A percentile compares a stretch with the other conserved stretches of the same genome.
phyloP scores from a whole-genome alignment of 1,140 invertebrate genomes.

The Cryptotermes secundus region DNA sequence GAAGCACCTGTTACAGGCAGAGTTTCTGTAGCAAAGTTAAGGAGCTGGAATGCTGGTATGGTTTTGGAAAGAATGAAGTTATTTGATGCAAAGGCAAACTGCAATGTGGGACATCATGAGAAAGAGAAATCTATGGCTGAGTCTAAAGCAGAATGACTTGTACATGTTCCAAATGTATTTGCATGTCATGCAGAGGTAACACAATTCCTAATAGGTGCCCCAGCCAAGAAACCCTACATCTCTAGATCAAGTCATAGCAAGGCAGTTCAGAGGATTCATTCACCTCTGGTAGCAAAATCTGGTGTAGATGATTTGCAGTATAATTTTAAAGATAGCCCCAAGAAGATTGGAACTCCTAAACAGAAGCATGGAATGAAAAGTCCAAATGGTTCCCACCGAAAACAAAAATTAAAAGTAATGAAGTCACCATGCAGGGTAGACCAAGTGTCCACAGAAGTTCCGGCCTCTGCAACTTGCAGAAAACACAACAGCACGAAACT shows the following conservation, averaged over 20 bases:
- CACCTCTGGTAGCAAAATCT: too few relatives aligned
- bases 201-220: not conserved
- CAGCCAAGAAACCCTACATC: not conserved
- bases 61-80: conserved; percentile 64
- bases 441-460: not conserved
- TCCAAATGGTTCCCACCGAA: not conserved
- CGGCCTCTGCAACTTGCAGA: not conserved
- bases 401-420: not conserved
- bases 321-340: conserved; percentile 24
- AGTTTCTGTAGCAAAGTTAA: conserved; percentile 60
- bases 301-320: not conserved
- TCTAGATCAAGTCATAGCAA: not conserved
- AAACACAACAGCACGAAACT: not conserved
- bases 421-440: not conserved
- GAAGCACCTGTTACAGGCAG: conserved; percentile 50
- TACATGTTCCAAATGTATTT: not conserved
- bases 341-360: conserved; percentile 32
- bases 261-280: too few relatives aligned
- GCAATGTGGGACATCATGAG: not conserved
- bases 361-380: conserved; percentile 10
- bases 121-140: not conserved
- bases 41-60: conserved; percentile 66
- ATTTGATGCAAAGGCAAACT: conserved; percentile 55
- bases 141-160: not conserved
- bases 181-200: not conserved